A percentile compares a stretch with the other conserved stretches of the same genome.
Conservation (phyloP, 2,888 invertebrate species). For the Suillia variegata region DNA sequence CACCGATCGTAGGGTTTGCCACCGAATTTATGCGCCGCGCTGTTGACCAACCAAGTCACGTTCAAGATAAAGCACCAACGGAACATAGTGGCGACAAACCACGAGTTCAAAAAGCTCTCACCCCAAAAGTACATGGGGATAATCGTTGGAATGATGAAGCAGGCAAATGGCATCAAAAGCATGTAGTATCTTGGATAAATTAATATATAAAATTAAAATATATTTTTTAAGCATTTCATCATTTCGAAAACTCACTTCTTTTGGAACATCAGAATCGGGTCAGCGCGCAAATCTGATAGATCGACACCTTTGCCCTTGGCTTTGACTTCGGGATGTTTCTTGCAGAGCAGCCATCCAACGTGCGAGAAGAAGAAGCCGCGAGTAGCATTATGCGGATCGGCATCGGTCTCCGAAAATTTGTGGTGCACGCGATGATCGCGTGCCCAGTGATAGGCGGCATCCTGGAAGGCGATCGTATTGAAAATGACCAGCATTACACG, state of each 20-base stretch:
- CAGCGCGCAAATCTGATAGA: slow-evolving; percentile 79
- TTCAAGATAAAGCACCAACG: slow-evolving; percentile 81
- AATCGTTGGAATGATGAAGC: slow-evolving; percentile 77
- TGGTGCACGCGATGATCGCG: slow-evolving; percentile 86
- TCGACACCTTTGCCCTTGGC: slow-evolving; percentile 85
- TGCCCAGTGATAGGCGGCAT: slow-evolving; percentile 79
- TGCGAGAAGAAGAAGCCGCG: slow-evolving; percentile 96
- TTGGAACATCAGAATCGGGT: slow-evolving; percentile 86
- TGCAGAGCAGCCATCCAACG: slow-evolving; percentile 90
- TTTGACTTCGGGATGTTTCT: slow-evolving; percentile 89
- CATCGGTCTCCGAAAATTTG: slow-evolving; percentile 92
- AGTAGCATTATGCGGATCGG: slow-evolving; percentile 91
- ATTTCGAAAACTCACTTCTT: slow-evolving; percentile 71
- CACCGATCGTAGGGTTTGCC: slow-evolving; percentile 75
- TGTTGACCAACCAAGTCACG: slow-evolving; percentile 89
- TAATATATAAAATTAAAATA: not conserved
- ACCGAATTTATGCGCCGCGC: slow-evolving; percentile 83
- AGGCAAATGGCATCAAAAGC: slow-evolving; percentile 72
- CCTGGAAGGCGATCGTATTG: slow-evolving; percentile 92
- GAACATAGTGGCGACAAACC: slow-evolving; percentile 72
- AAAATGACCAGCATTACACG: slow-evolving; percentile 77
- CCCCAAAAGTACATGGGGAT: slow-evolving; percentile 79
- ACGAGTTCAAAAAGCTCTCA: slow-evolving; percentile 71
- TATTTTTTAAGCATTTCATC: too few relatives aligned
- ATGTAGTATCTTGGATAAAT: slow-evolving; percentile 69